A percentile compares a stretch with the other conserved stretches of the same genome.
Conservation (phyloP, 2,888 invertebrate species). For the Blastobasis lacticolella region DNA sequence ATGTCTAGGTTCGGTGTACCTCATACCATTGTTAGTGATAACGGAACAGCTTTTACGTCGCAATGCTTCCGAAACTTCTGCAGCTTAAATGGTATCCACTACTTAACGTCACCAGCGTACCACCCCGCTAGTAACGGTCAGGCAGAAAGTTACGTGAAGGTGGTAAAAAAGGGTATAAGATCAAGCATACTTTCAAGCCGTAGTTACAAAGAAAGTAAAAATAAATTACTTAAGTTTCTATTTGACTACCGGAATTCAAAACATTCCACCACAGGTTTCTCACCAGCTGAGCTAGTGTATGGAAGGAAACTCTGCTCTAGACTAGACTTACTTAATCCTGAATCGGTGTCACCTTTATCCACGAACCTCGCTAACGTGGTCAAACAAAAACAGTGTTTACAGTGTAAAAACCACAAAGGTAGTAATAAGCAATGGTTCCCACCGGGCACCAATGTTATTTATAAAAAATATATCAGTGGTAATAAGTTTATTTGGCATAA, state of each 20-base stretch:
- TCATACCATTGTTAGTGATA: slow-evolving; percentile 13
- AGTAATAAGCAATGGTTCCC: no score
- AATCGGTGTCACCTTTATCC: neutral
- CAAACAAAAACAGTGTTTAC: neutral
- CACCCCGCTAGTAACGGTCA: slow-evolving; percentile 13
- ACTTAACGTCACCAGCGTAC: slow-evolving; percentile 10
- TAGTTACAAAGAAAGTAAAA: neutral
- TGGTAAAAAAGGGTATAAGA: slow-evolving; percentile 14
- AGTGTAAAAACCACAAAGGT: neutral
- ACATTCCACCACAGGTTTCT: neutral
- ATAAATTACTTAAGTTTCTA: neutral
- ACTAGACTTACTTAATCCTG: neutral
- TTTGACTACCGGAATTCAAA: neutral
- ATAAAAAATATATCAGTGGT: neutral
- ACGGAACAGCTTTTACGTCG: slow-evolving; percentile 11
- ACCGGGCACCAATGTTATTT: neutral
- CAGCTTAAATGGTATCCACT: slow-evolving; percentile 8
- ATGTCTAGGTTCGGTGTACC: slow-evolving; percentile 3
- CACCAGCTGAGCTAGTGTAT: neutral
- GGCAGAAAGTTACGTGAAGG: slow-evolving; percentile 14
- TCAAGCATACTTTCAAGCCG: slow-evolving; percentile 2
- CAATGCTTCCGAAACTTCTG: slow-evolving; percentile 7
- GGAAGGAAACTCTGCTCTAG: neutral
- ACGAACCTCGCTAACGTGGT: neutral
- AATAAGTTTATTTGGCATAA: neutral